Conservation (phyloP, 1,140 invertebrate genomes). For the Cyclargus thomasi region DNA sequence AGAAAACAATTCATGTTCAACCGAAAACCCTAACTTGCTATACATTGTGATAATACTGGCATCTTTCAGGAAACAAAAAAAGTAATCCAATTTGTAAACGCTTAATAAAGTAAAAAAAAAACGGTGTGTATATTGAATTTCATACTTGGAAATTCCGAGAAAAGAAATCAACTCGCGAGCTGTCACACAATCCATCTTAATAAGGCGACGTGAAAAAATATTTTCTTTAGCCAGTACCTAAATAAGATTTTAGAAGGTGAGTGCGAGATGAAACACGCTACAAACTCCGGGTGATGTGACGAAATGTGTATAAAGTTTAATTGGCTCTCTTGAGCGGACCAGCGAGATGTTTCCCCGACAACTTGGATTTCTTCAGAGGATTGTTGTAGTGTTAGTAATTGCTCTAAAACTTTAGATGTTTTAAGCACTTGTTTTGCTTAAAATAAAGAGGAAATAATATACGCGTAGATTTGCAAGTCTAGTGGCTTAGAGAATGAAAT, state of each 20-base stretch:
- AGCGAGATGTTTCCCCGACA: not conserved
- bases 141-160: not conserved
- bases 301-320: constrained; percentile 1
- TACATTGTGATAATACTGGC: too few species aligned
- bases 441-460: too few species aligned
- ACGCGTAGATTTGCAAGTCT: too few species aligned
- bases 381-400: not conserved
- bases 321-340: not conserved
- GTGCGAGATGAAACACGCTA: not conserved
- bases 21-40: too few species aligned
- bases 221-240: not conserved
- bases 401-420: not conserved
- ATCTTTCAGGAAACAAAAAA: too few species aligned
- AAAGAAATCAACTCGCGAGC: not conserved
- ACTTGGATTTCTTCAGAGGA: constrained; percentile 9
- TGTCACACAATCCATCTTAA: constrained; percentile 14
- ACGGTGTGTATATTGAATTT: not conserved
- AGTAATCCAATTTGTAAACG: too few species aligned
- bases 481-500: too few species aligned
- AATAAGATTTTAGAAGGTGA: constrained; percentile 4
- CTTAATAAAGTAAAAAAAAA: too few species aligned
- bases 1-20: too few species aligned
- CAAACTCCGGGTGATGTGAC: not conserved
- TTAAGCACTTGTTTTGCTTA: too few species aligned
- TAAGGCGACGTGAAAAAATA: constrained; percentile 11